phyloP scores from a whole-genome alignment of 2,888 invertebrate genomes.

The Lagria hirta region DNA sequence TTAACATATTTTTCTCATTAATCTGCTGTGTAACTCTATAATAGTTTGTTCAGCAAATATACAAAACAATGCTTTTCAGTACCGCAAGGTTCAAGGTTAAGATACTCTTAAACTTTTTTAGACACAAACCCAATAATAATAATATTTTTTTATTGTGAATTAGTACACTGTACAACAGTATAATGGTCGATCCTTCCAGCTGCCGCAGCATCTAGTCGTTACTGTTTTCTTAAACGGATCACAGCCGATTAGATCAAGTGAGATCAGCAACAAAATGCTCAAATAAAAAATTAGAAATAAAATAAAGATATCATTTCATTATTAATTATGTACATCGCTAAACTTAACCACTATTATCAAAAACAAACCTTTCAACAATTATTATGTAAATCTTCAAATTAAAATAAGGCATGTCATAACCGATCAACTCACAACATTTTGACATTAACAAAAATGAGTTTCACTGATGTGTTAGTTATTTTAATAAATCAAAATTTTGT shows the following conservation, averaged over 20 bases:
- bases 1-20: too few species aligned
- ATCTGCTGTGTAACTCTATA: too few species aligned
- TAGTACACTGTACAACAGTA: conserved; percentile 40
- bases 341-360: conserved; percentile 35
- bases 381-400: conserved; percentile 24
- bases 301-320: conserved; percentile 33
- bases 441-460: too few species aligned
- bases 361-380: conserved; percentile 30
- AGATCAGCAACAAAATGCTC: conserved; percentile 39
- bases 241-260: conserved; percentile 43
- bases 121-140: too few species aligned
- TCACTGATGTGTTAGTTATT: too few species aligned
- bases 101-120: too few species aligned
- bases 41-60: too few species aligned
- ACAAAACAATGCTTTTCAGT: too few species aligned
- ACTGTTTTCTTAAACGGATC: conserved; percentile 38
- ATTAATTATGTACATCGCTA: conserved; percentile 37
- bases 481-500: background rate
- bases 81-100: too few species aligned
- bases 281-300: conserved; percentile 30
- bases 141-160: conserved; percentile 32
- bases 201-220: conserved; percentile 37
- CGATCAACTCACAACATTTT: too few species aligned
- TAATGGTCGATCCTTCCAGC: conserved; percentile 41
- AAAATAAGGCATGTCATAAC: conserved; percentile 32